Conservation (phyloP, 1,140 invertebrate genomes). For the Drosophila nannoptera region DNA sequence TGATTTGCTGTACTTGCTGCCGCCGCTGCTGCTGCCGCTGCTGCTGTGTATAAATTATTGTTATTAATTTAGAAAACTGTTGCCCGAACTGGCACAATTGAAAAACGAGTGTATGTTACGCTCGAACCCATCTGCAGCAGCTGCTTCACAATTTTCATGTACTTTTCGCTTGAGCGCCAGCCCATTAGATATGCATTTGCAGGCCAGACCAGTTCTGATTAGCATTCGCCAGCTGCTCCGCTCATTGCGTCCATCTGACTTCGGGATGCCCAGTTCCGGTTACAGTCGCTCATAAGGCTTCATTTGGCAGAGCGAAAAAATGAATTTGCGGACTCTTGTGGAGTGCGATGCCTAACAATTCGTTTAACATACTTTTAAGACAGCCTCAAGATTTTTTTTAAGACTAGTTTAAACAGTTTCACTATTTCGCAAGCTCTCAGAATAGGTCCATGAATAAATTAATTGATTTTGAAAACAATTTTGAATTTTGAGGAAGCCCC, state of each 20-base stretch:
- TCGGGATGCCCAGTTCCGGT: constrained; percentile 18
- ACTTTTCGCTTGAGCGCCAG: constrained; percentile 2
- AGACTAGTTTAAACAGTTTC: too few species aligned
- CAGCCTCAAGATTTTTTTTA: too few species aligned
- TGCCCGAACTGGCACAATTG: constrained; percentile 53
- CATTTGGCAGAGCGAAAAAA: constrained; percentile 5
- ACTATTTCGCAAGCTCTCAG: too few species aligned
- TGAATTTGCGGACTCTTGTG: too few species aligned
- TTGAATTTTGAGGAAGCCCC: too few species aligned
- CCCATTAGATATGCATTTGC: constrained; percentile 23
- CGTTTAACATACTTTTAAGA: too few species aligned
- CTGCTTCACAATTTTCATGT: constrained; percentile 18
- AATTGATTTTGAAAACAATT: too few species aligned
- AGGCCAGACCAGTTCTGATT: constrained; percentile 23
- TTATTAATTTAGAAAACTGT: constrained; percentile 75
- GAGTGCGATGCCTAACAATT: too few species aligned
- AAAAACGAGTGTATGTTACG: constrained; percentile 50
- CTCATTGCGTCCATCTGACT: constrained; percentile 22
- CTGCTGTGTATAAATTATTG: constrained; percentile 71
- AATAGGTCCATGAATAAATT: too few species aligned
- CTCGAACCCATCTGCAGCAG: constrained; percentile 9
- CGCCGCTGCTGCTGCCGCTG: too few species aligned
- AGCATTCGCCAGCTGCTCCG: constrained; percentile 22
- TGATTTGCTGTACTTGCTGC: constrained; percentile 57
- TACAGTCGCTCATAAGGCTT: constrained; percentile 15